phyloP scores from a whole-genome alignment of 2,888 invertebrate species.

The Spialia ferax region DNA sequence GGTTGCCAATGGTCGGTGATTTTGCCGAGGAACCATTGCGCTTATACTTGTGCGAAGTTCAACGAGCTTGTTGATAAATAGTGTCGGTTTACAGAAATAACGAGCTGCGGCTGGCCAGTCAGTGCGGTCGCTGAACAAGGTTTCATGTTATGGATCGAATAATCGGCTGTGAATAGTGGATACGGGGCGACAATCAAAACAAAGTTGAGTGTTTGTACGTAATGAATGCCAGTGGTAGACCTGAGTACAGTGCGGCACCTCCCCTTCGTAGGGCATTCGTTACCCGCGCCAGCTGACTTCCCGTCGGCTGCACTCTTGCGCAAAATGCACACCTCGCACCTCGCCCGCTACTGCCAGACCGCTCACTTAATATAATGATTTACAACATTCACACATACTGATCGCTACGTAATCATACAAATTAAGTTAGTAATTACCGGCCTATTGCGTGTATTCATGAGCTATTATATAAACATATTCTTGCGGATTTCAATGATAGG shows the following conservation, averaged over 20 bases:
- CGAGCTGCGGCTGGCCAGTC: slow-evolving; percentile 58
- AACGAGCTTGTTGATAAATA: slow-evolving; percentile 79
- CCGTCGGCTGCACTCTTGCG: slow-evolving; percentile 65
- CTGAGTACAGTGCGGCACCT: slow-evolving; percentile 34
- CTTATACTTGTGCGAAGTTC: slow-evolving; percentile 46
- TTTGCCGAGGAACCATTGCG: slow-evolving; percentile 55
- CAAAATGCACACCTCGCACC: slow-evolving; percentile 57
- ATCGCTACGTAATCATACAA: slow-evolving; percentile 36
- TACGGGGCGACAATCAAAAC: slow-evolving; percentile 61
- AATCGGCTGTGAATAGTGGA: slow-evolving; percentile 61
- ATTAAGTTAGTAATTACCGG: slow-evolving; percentile 36
- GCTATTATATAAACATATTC: slow-evolving; percentile 31
- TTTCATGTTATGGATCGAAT: slow-evolving; percentile 62
- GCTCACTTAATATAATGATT: slow-evolving; percentile 31
- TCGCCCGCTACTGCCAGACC: slow-evolving; percentile 23
- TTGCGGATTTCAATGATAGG: slow-evolving; percentile 22
- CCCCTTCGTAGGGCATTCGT: slow-evolving; percentile 45
- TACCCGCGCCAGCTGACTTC: slow-evolving; percentile 69
- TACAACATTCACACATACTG: slow-evolving; percentile 44
- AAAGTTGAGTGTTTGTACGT: slow-evolving; percentile 46
- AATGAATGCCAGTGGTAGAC: slow-evolving; percentile 40
- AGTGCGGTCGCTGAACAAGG: slow-evolving; percentile 52
- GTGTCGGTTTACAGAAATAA: slow-evolving; percentile 71
- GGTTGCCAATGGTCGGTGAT: slow-evolving; percentile 56
- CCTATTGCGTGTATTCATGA: slow-evolving; percentile 28